These are phyloP conservation scores for Euphysa ruthae DNA, from an alignment of 30 jellyfish, hydroid and myxozoan species.

Conservation along the genomic window DNA sequence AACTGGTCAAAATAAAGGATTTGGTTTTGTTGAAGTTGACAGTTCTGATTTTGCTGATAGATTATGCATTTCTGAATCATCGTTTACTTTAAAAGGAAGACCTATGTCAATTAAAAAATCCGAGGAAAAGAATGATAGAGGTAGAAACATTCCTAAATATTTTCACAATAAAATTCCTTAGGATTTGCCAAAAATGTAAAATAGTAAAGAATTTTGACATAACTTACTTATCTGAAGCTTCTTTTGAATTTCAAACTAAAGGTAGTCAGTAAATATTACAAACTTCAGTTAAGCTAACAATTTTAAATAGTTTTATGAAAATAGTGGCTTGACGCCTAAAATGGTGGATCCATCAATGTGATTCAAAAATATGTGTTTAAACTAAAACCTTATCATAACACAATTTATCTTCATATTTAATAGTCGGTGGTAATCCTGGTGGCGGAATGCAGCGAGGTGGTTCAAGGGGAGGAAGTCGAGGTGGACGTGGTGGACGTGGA, in stretches of 20 bases:
- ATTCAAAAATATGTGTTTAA: neutral
- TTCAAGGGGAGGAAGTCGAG: slow-evolving; percentile 50
- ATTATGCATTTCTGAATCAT: slow-evolving; percentile 45
- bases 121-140: slow-evolving; percentile 36
- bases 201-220: no score
- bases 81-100: slow-evolving; percentile 58
- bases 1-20: slow-evolving; percentile 53
- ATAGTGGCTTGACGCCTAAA: neutral
- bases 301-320: neutral
- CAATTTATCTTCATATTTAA: slow-evolving; percentile 7
- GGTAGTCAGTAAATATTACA: neutral
- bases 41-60: slow-evolving; percentile 78
- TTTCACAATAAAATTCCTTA: no score
- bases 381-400: neutral
- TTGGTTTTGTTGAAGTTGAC: slow-evolving; percentile 61
- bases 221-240: no score
- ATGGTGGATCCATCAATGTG: neutral
- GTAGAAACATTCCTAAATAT: no score
- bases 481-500: slow-evolving; percentile 66
- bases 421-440: slow-evolving; percentile 52
- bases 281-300: no score
- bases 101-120: slow-evolving; percentile 65
- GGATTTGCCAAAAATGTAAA: no score
- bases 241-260: no score
- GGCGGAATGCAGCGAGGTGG: slow-evolving; percentile 28